Percentiles rank a stretch among this genome's conserved stretches.
These are phyloP conservation scores for Nothocercus nigrocapillus DNA, from an alignment of 2,113 vertebrate genomes.

Conservation along the genomic window DNA sequence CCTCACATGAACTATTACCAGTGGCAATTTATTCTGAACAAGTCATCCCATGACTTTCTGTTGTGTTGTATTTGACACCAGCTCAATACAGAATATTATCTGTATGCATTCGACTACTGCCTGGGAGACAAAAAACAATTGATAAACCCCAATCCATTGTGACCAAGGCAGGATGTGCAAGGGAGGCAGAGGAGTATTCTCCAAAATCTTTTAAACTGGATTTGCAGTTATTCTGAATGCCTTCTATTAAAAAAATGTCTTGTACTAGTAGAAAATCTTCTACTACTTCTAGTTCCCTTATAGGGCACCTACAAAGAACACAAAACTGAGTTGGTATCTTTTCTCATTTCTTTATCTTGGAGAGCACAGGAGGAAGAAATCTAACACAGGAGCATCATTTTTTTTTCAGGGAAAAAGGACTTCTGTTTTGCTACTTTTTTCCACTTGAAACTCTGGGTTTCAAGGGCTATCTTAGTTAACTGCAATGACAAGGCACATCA, in stretches of 20 bases:
- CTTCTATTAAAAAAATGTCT: neutral
- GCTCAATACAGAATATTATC: neutral
- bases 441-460: neutral
- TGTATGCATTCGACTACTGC: neutral
- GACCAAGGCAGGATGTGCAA: neutral
- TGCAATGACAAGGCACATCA: neutral
- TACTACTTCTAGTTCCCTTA: too few relatives aligned
- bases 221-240: neutral
- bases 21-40: neutral
- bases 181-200: neutral
- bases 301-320: neutral
- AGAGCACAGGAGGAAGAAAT: neutral
- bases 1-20: neutral
- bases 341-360: neutral
- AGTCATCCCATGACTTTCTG: neutral
- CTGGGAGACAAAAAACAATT: neutral
- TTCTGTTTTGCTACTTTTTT: neutral
- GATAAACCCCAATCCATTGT: neutral
- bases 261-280: too few relatives aligned
- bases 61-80: neutral
- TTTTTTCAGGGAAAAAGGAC: neutral
- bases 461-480: neutral
- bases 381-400: neutral
- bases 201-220: neutral
- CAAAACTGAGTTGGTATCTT: neutral